Base-by-base conservation (phyloP, 2,113 vertebrate genomes). In the Oryctolagus cuniculus region DNA sequence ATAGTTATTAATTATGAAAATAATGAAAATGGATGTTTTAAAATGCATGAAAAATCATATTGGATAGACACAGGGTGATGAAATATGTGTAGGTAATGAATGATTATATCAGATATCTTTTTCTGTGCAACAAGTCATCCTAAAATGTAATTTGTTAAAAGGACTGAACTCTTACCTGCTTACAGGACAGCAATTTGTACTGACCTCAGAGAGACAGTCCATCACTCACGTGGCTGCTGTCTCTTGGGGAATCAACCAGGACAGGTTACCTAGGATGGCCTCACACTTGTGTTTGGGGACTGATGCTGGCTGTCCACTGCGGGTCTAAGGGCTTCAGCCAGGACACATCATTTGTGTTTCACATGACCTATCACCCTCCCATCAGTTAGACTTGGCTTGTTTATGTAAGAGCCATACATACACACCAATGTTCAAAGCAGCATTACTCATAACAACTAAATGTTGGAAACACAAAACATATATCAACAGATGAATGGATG, bases 1-100 rank as follows among this genome's bases (percentile, higher is more conserved):
- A 75, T 6, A 73, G 66, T 55, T 51, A 82, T 31, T 82, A 87
- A 95, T 49, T 44, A 44, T 49, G 55, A 93, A 95, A 66, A 73
- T 58, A 67, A 81, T 51, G 19, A 86, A 67, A 36, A 58, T 27
- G 27, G 31, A 75, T 79, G 36, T n/a, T 58, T 78, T 38, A 81
- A 75, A 83, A 51, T 29, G 19, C 63, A 64, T 58, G 75, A 36
- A 80, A 91, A 94, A 74, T 89, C 36, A 73, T n/a, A 74, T 12
- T 61, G n/a, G 19, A 74, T 79, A 64, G 17, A 84, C 61, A 70
- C 16, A 74, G 51, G 34, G n/a, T 31, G 15, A 61, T 84, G n/a
- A 91, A 95, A 51, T 82, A 73, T 21, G 1, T 27, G n/a, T 78
- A 64, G 90, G 27, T 58, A 31, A 93, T 36, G 17, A 19, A 44